Evolutionary conservation across 2,113 vertebrate species (phyloP), one percentile per base, ranked within the genome.

Genomic region (Crotalus horridus): DNA sequence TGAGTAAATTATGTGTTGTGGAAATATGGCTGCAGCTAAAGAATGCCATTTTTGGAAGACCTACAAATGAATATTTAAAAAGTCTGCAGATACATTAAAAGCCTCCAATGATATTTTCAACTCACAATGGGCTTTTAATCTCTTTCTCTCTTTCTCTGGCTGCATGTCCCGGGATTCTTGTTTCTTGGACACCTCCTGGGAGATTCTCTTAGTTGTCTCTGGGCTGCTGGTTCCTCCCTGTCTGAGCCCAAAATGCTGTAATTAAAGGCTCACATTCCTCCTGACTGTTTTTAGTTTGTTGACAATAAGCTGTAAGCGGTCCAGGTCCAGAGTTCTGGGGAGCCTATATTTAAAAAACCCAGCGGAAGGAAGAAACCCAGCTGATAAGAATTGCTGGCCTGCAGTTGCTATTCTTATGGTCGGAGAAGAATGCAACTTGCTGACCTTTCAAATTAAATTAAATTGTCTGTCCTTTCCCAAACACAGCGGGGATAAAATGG

Each of bases 231-330:
- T 89, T 95, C 81, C 92, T 95, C 94, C 29, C 48, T 95, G 88
- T 92, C 90, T n/a, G 2, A 94, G 39, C 92, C 94, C 24, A 97
- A 96, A 96, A 0, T 56, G 91, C 91, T 93, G 29, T 92, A 96
- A 95, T 92, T 93, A 88, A 97, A 97, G 74, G 95, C 91, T 96
- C 4, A n/a, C 85, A 69, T 94, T 91, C 91, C 69, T 92, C 89
- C 53, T 6, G 3, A 85, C 90, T 54, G 94, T 94, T 88, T 96
- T 95, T 53, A 95, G 54, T 95, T 87, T 96, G 2, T 29, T 95
- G 74, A 74, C 20, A 26, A 96, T n/a, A 92, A 90, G 74, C 96
- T 95, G 95, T 88, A 74, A 92, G 58, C 95, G 94, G 61, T 20
- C 91, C 93, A 9, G 87, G 4, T 95, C 95, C 26, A 54, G 7